Evolutionary conservation across 2,797 vertebrate genomes (phyloP), one percentile per base, ranked within the genome.

Genomic region (Pseudochirops corinnae): DNA sequence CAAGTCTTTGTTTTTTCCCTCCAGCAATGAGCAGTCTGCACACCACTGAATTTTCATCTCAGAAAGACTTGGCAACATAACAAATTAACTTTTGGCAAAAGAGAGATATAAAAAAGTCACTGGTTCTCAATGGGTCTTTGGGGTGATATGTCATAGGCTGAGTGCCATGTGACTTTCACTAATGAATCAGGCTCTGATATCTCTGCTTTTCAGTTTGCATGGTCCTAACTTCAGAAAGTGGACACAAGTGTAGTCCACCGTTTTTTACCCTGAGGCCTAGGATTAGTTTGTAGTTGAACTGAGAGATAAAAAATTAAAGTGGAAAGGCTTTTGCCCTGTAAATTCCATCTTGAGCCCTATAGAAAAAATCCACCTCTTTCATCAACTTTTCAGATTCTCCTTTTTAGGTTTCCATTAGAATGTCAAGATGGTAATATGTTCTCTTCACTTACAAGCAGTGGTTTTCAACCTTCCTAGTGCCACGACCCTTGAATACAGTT

Each of bases 331-430:
- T 31, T 90, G 10, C 55, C 96, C n/a, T 96, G 92, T 93, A 96
- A 53, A 97, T 98, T 92, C 97, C 33, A 93, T 96, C n/a, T 93
- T 95, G 28, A 93, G n/a, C 6, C 55, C 95, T 97, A 52, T 67
- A 82, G 92, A 95, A 96, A 87, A 82, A 97, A 55, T 33, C 96
- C 39, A 87, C 82, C 91, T 57, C n/a, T 97, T 46, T 96, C 95
- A 97, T 98, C 95, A 96, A 97, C 95, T 96, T 97, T 98, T 98
- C 90, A 97, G 90, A 92, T 24, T 96, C 53, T 97, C 57, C 56
- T 94, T 97, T 97, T 98, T 67, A 97, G 95, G 82, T 56, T 95
- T 46, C 33, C 55, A 53, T 82, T 91, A 96, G 95, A 97, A 90
- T 96, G 93, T 67, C 93, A 91, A 96, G 50, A 96, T 53, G 33